Conservation (phyloP, 2,888 invertebrate species). For the Synergus gifuensis region DNA sequence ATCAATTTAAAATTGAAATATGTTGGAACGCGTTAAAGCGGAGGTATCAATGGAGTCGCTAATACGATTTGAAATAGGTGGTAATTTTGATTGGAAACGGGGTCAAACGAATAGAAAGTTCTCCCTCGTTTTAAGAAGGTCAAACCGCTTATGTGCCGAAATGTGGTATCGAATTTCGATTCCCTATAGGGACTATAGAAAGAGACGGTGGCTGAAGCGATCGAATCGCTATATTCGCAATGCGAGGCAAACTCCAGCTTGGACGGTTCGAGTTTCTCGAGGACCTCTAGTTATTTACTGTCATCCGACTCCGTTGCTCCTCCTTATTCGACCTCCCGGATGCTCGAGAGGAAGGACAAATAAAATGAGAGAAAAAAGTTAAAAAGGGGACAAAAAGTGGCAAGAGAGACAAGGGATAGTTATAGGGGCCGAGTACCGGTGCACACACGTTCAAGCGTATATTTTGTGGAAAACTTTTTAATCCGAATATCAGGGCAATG, state of each 20-base stretch:
- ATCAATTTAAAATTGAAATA: not conserved
- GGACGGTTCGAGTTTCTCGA: slow-evolving; percentile 64
- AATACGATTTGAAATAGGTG: slow-evolving; percentile 34
- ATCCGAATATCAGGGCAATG: slow-evolving; percentile 11
- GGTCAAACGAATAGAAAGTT: slow-evolving; percentile 34
- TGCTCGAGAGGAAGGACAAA: slow-evolving; percentile 48
- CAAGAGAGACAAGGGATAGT: slow-evolving; percentile 42
- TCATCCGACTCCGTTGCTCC: slow-evolving; percentile 63
- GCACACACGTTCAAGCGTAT: slow-evolving; percentile 5
- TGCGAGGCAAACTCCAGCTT: slow-evolving; percentile 44
- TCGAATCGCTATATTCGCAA: slow-evolving; percentile 51
- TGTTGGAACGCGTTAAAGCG: not conserved
- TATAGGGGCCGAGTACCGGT: slow-evolving; percentile 1
- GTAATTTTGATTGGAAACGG: slow-evolving; percentile 34
- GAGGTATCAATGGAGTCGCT: slow-evolving; percentile 14
- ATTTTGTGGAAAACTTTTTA: slow-evolving; percentile 24
- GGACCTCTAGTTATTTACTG: slow-evolving; percentile 70
- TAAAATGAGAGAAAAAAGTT: slow-evolving; percentile 48
- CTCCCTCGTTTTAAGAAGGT: slow-evolving; percentile 24
- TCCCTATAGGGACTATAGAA: slow-evolving; percentile 56
- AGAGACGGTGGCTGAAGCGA: slow-evolving; percentile 50
- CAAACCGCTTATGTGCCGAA: slow-evolving; percentile 38
- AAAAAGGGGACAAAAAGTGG: slow-evolving; percentile 42
- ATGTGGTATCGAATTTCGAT: slow-evolving; percentile 69
- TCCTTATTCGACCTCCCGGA: slow-evolving; percentile 54